Percentiles rank a stretch among this genome's conserved stretches.
Conservation (phyloP, 2,797 vertebrate genomes). For the Cossypha caffra region DNA sequence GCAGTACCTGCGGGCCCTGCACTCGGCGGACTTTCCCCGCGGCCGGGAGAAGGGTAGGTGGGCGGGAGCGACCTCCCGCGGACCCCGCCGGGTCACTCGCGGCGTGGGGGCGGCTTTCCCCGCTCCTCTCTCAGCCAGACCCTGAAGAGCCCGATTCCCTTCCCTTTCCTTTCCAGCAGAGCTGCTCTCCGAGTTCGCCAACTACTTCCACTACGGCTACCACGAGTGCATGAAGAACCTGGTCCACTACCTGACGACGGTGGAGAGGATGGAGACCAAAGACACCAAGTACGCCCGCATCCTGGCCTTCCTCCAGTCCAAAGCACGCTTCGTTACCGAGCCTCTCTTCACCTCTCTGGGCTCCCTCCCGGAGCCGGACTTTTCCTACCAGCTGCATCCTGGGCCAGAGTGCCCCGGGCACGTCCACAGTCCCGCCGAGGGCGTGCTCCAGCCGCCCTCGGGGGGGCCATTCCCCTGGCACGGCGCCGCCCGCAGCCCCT, state of each 20-base stretch:
- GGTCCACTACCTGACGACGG: slow-evolving; percentile 96
- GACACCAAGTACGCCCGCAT: slow-evolving; percentile 97
- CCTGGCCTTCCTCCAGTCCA: slow-evolving; percentile 96
- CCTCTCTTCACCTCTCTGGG: slow-evolving; percentile 84
- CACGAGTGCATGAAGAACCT: slow-evolving; percentile 99
- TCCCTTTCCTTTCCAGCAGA: slow-evolving; percentile 78
- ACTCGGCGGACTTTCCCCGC: slow-evolving; percentile 92
- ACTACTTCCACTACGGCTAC: slow-evolving; percentile 98
- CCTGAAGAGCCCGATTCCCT: not conserved
- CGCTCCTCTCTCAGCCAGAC: not conserved
- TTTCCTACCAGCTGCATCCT: slow-evolving; percentile 84
- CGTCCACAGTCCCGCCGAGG: slow-evolving; percentile 82
- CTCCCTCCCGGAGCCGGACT: slow-evolving; percentile 85
- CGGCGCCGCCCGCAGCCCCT: slow-evolving; percentile 81
- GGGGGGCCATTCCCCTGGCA: slow-evolving; percentile 86
- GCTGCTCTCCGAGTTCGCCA: slow-evolving; percentile 94
- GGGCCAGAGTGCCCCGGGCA: slow-evolving; percentile 85
- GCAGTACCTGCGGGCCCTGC: slow-evolving; percentile 93
- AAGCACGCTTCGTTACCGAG: slow-evolving; percentile 87
- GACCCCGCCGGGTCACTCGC: not conserved
- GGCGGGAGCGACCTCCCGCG: not conserved
- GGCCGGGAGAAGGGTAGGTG: slow-evolving; percentile 92
- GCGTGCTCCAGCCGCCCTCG: slow-evolving; percentile 80
- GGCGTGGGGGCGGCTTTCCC: not conserved
- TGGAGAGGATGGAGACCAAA: slow-evolving; percentile 95